Conservation (phyloP, 2,888 invertebrate species). For the Holacanthella duospinosa region DNA sequence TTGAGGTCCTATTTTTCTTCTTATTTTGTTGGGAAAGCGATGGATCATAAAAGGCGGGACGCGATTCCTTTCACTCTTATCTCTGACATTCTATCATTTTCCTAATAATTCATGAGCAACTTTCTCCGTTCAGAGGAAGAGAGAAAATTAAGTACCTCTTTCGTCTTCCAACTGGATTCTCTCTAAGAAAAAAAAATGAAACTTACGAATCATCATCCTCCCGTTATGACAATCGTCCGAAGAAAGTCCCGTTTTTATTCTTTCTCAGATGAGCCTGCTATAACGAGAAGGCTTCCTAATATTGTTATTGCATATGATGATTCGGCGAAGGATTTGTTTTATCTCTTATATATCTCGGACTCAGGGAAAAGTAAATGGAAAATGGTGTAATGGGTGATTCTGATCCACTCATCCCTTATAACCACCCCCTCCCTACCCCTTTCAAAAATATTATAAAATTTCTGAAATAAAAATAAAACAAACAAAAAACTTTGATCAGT, state of each 20-base stretch:
- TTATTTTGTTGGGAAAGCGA: constrained; percentile 17
- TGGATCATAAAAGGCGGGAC: constrained; percentile 34
- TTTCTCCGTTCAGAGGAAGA: constrained; percentile 9
- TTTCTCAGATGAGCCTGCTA: neutral
- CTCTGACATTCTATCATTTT: constrained; percentile 36
- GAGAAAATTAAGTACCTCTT: constrained; percentile 3
- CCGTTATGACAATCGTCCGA: constrained; percentile 1
- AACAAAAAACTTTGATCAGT: neutral
- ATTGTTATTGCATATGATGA: constrained; percentile 36
- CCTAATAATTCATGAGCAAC: constrained; percentile 32
- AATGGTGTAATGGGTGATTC: neutral
- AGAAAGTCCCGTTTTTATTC: neutral
- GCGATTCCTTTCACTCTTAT: constrained; percentile 22
- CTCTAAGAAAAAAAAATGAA: neutral
- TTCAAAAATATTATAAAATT: no score
- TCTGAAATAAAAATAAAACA: no score
- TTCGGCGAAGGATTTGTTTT: constrained; percentile 26
- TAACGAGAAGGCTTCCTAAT: constrained; percentile 17
- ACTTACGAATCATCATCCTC: neutral
- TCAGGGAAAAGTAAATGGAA: neutral
- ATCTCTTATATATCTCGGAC: neutral
- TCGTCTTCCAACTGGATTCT: neutral
- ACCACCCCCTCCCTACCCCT: neutral
- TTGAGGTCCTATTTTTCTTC: constrained; percentile 27
- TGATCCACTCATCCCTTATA: neutral